These are phyloP conservation scores for Neuroterus valhalla DNA, from an alignment of 1,140 invertebrate species.

Conservation along the genomic window DNA sequence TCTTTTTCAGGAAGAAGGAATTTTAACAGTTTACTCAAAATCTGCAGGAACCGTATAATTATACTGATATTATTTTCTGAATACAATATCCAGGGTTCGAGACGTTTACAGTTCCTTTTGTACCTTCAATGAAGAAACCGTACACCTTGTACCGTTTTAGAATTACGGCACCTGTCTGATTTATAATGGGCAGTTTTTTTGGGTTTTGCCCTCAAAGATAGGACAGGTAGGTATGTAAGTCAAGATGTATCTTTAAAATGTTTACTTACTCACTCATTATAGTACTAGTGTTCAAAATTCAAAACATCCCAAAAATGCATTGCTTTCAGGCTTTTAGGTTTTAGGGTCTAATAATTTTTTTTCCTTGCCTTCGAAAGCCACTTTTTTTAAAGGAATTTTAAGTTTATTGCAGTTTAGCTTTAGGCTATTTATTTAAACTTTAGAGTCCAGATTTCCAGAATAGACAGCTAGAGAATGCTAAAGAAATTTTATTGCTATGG, in stretches of 20 bases:
- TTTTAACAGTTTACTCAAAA: background rate
- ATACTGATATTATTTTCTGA: slow-evolving; percentile 7
- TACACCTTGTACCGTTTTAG: slow-evolving; percentile 17
- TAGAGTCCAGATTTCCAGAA: no score
- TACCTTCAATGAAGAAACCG: background rate
- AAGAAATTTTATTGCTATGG: slow-evolving; percentile 3
- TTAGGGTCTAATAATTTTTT: background rate
- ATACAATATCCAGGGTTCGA: background rate
- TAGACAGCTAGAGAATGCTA: no score
- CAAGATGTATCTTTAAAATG: background rate
- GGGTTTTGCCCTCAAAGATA: background rate
- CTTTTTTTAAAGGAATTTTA: slow-evolving; percentile 21
- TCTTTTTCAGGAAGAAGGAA: no score
- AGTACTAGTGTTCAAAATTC: slow-evolving; percentile 1
- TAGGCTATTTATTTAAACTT: no score
- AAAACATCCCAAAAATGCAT: background rate
- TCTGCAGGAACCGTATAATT: slow-evolving; percentile 14
- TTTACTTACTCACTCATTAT: slow-evolving; percentile 11
- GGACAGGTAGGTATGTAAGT: background rate
- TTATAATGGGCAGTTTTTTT: slow-evolving; percentile 15
- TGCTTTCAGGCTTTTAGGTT: no score
- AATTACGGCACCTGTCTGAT: slow-evolving; percentile 22
- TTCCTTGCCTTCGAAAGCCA: background rate
- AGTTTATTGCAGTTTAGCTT: slow-evolving; percentile 43
- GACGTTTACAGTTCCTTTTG: slow-evolving; percentile 3